Conservation (phyloP, 1,140 invertebrate species). For the Hycleus phaleratus region DNA sequence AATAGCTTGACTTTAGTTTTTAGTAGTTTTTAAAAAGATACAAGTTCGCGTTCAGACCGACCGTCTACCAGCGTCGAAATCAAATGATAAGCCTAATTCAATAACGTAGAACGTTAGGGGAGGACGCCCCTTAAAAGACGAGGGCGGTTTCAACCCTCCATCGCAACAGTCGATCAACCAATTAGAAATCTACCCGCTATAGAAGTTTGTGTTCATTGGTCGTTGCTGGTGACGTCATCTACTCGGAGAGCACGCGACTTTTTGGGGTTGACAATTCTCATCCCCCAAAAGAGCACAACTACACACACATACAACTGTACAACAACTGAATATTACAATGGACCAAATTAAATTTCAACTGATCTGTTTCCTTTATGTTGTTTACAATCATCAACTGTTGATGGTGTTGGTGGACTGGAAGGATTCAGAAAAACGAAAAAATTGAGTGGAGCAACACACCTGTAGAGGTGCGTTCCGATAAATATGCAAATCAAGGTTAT, state of each 20-base stretch:
- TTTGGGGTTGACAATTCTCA: conserved; percentile 21
- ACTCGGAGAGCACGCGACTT: conserved; percentile 29
- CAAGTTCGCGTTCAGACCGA: conserved; percentile 42
- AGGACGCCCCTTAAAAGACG: conserved; percentile 16
- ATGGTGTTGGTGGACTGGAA: conserved; percentile 16
- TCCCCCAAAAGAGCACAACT: neutral
- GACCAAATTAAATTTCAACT: conserved; percentile 35
- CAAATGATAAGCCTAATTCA: conserved; percentile 70
- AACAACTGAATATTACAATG: conserved; percentile 35
- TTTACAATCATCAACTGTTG: conserved; percentile 29
- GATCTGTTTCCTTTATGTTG: conserved; percentile 30
- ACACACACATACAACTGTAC: conserved; percentile 7
- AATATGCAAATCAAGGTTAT: neutral
- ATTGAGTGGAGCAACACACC: neutral
- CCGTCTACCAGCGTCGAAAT: conserved; percentile 56
- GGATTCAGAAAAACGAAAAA: neutral
- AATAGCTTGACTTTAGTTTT: conserved; percentile 34
- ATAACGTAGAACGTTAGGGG: conserved; percentile 44
- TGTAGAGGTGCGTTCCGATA: neutral
- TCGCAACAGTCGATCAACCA: conserved; percentile 24
- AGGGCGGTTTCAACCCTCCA: conserved; percentile 25
- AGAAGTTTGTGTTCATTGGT: conserved; percentile 22
- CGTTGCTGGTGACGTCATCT: conserved; percentile 30
- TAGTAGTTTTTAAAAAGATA: conserved; percentile 31
- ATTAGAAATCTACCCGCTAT: conserved; percentile 20